A percentile compares a stretch with the other conserved stretches of the same genome.
These are phyloP conservation scores for Nebria salina DNA, from an alignment of 2,888 invertebrate species.

Conservation along the genomic window DNA sequence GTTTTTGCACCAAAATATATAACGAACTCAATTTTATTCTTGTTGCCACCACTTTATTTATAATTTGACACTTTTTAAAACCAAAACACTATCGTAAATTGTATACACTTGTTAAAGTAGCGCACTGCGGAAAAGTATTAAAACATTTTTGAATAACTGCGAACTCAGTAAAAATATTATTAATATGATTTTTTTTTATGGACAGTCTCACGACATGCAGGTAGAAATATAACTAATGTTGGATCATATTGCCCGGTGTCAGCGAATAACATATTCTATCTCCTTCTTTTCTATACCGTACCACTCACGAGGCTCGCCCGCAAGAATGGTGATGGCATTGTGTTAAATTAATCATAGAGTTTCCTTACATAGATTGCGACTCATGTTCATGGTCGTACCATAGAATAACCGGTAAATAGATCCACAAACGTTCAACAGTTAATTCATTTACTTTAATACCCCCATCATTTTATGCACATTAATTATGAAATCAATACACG, in stretches of 20 bases:
- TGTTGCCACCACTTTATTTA: background rate
- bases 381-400: background rate
- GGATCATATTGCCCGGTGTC: constrained; percentile 1
- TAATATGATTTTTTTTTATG: background rate
- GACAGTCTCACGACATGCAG: background rate
- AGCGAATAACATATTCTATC: background rate
- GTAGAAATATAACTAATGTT: background rate
- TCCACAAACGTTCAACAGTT: background rate
- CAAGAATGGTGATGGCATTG: background rate
- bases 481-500: background rate
- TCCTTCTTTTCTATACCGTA: background rate
- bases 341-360: background rate
- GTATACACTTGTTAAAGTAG: background rate
- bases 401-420: background rate
- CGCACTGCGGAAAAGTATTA: background rate
- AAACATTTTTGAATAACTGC: background rate
- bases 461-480: background rate
- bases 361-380: background rate
- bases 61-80: background rate
- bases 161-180: background rate
- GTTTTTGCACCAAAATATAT: background rate
- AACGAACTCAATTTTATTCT: background rate
- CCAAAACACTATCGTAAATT: background rate
- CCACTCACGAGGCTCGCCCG: background rate
- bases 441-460: background rate